phyloP scores from a whole-genome alignment of 2,113 vertebrate genomes.

The Lichenostomus cassidix region DNA sequence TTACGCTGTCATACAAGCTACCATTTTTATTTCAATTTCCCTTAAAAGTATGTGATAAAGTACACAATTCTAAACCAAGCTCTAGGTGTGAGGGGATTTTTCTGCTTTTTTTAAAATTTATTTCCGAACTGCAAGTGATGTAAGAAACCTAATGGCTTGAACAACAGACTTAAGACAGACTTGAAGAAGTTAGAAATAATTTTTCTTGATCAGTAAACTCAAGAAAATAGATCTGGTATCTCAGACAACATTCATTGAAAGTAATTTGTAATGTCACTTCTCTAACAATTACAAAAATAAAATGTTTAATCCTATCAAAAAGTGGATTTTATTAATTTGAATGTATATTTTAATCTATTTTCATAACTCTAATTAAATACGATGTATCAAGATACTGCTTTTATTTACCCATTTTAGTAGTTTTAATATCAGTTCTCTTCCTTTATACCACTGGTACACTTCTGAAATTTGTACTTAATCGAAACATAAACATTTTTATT shows the following conservation, averaged over 20 bases:
- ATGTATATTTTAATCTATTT: not conserved
- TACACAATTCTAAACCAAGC: not conserved
- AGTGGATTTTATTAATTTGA: not conserved
- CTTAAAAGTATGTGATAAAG: not conserved
- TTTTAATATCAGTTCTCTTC: slow-evolving; percentile 30
- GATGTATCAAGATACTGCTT: not conserved
- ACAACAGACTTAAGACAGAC: not conserved
- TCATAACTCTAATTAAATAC: not conserved
- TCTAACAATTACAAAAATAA: not conserved
- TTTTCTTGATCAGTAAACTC: not conserved
- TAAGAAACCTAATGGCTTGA: not conserved
- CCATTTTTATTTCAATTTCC: not conserved
- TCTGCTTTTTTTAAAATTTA: not conserved
- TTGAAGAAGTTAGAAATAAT: not conserved
- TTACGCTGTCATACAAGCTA: rapidly evolving
- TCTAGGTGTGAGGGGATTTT: rapidly evolving
- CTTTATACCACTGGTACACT: slow-evolving; percentile 27
- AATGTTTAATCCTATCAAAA: not conserved
- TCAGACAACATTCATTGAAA: not conserved
- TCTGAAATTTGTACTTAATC: slow-evolving; percentile 52
- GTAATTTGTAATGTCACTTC: not conserved
- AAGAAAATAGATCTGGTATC: not conserved
- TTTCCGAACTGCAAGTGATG: not conserved
- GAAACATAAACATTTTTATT: slow-evolving; percentile 43
- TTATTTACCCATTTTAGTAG: slow-evolving; percentile 8